Conservation (phyloP, 2,797 vertebrate species). For the Cyprinella venusta region DNA sequence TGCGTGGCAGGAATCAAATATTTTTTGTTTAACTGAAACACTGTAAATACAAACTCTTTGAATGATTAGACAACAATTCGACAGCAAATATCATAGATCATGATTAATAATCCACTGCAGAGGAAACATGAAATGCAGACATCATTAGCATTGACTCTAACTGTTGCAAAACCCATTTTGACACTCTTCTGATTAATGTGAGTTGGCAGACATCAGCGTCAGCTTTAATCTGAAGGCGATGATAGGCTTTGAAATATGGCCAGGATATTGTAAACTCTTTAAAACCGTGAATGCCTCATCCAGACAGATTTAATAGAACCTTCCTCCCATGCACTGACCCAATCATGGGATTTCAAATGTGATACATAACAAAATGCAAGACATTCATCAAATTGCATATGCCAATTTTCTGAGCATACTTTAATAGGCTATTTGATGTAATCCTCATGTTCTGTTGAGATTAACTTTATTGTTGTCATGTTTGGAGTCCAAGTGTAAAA, state of each 20-base stretch:
- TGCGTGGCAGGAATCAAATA: constrained; percentile 56
- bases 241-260: constrained; percentile 42
- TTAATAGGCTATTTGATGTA: constrained; percentile 27
- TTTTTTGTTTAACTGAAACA: constrained; percentile 25
- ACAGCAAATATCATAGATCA: constrained; percentile 30
- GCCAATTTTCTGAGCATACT: constrained; percentile 10
- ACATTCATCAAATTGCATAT: constrained; percentile 25
- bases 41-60: constrained; percentile 3
- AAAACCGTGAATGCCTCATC: constrained; percentile 22
- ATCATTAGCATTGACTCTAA: constrained; percentile 45
- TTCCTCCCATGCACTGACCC: constrained; percentile 17
- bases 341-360: constrained; percentile 16
- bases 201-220: constrained; percentile 46
- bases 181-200: constrained; percentile 37
- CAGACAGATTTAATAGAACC: constrained; percentile 32
- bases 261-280: constrained; percentile 41
- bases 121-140: constrained; percentile 38
- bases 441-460: neutral
- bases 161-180: constrained; percentile 24
- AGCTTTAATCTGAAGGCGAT: constrained; percentile 48
- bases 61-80: constrained; percentile 15
- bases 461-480: neutral
- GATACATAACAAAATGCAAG: constrained; percentile 8
- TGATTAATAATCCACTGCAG: constrained; percentile 41
- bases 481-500: neutral